Base-by-base conservation (phyloP, 1,140 invertebrate species). In the Pogonognathellus flavescens region DNA sequence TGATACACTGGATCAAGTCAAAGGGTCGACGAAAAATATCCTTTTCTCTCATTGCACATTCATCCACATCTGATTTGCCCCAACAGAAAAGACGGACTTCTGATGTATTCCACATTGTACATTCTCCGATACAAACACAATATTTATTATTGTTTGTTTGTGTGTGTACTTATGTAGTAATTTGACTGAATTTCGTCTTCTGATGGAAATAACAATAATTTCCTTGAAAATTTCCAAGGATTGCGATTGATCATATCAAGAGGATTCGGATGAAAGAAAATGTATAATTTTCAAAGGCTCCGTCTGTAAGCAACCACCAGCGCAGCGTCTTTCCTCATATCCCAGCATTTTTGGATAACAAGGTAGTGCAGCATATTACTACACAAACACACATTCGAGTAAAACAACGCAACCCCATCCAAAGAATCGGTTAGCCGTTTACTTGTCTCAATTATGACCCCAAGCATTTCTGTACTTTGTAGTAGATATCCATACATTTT, bases 281-380 rank as follows among this genome's bases (percentile, higher is more conserved):
- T 76, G 70, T 49, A 76, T 76, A 76, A 76, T 76, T 76, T 76
- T 76, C 70, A 76, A 49, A 76, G 70, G 70, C 41, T 76, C 70
- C 70, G 70, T 41, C 70, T 66, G 62, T 62, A 25, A 25, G 11
- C 62, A 25, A 14, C 70, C 31, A 14, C 31, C 70, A 18, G 1
- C 66, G 66, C 66, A n/a, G n/a, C n/a, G 53, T 9, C 9, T n/a
- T 13, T 57, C 53, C 53, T 14, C 53, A 14, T 14, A 13, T 14
- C 11, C 9, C 2, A 4, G 11, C 9, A 57, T 13, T 41, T 41
- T 41, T 41, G 31, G 31, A 41, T 41, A 41, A 41, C 31, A 41
- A 41, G 31, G 2, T 41, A 41, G 6, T 41, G 31, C 31, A 41
- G 2, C 31, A 41, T 41, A 41, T 41, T 41, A 41, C 62, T 25